These are phyloP conservation scores for Phoenicopterus ruber DNA, from an alignment of 2,113 vertebrate genomes.

Conservation along the genomic window DNA sequence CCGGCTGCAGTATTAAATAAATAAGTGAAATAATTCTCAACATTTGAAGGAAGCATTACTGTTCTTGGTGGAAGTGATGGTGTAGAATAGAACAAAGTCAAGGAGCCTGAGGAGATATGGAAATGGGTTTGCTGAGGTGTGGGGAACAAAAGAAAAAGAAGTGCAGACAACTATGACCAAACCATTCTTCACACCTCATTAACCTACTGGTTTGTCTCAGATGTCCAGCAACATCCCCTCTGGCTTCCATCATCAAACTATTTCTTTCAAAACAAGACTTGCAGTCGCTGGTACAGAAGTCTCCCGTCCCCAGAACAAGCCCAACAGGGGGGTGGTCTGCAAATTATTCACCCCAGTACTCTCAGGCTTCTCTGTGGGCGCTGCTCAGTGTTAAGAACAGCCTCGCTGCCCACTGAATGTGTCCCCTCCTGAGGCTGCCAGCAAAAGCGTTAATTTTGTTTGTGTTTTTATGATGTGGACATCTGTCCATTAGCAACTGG, in stretches of 20 bases:
- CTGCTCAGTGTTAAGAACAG: not conserved
- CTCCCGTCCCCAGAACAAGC: not conserved
- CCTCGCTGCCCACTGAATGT: not conserved
- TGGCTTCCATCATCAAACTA: not conserved
- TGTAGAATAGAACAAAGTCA: not conserved
- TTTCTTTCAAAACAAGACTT: not conserved
- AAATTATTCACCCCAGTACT: not conserved
- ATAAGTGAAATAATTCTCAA: not conserved
- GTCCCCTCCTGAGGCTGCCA: not conserved
- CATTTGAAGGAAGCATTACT: not conserved
- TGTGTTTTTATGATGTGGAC: not conserved
- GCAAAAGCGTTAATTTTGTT: not conserved
- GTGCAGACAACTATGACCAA: not conserved
- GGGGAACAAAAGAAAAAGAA: not conserved
- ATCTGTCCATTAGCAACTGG: conserved; percentile 1
- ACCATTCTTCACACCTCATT: not conserved
- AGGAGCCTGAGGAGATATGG: not conserved
- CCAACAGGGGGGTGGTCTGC: not conserved
- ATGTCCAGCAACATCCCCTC: not conserved
- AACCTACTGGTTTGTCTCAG: not conserved
- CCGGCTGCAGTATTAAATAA: not conserved
- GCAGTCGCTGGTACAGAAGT: not conserved
- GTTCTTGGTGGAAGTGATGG: not conserved
- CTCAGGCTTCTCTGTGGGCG: not conserved
- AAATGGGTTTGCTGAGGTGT: not conserved